Base-by-base conservation (phyloP, 2,797 vertebrate species). In the Orientallactaga sibirica region DNA sequence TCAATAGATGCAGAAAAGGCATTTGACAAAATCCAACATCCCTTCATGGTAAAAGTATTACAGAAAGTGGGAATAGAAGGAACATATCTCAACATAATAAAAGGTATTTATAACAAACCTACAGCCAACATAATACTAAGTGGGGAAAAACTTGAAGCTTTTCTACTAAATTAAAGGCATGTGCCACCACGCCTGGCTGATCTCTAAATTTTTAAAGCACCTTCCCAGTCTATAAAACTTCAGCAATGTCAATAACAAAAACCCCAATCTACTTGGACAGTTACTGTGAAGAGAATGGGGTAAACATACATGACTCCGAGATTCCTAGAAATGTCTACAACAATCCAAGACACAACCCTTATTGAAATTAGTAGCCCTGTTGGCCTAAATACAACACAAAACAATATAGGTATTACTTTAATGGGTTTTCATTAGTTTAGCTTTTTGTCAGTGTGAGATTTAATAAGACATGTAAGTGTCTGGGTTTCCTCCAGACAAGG, bases 241-340 rank as follows among this genome's bases (percentile, higher is more conserved):
- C 43, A 82, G 78, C 29, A 7, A 61, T 75, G 6, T 58, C 61
- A 74, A 43, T 55, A 61, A 2, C 25, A 37, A 82, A 84, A 76
- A 25, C 68, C 7, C 71, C 79, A 81, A 88, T 2, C 25, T 62
- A 43, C n/a, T 29, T 70, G n/a, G 29, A 78, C 11, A 86, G 61
- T 91, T 81, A 84, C 14, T 67, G 10, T 87, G 81, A 87, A 89
- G 85, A 91, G 75, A 84, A 91, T 55, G 14, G 64, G 48, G 52
- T 43, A 75, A 89, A 43, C 64, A 3, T 67, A 37, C 22, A 29
- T 64, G 77, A 27, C 70, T 86, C 7, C 1, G 16, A 70, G 18
- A 52, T 74, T 66, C n/a, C 92, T 78, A 77, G 48, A 91, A 91
- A 64, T 18, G 24, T 11, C 52, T 71, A 3, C 25, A 29, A 88